Evolutionary conservation across 2,797 vertebrate species (phyloP).

Genomic region (Chrysocyon brachyurus): DNA sequence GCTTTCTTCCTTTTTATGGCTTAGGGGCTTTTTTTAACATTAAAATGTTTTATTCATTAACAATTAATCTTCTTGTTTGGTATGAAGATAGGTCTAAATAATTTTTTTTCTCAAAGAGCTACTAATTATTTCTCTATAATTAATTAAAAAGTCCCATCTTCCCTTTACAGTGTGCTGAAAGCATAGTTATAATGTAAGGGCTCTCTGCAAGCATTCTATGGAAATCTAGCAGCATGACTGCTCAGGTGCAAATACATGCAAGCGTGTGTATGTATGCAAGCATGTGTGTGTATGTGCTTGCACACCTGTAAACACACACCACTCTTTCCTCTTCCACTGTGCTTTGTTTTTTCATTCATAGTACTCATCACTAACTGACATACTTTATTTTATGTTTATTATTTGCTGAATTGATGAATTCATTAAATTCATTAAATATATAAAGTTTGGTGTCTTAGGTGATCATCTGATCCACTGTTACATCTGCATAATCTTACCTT

Average conservation of each 20-base stretch:
- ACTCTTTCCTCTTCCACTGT: neutral
- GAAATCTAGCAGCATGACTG: neutral
- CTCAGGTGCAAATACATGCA: neutral
- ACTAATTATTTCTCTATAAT: neutral
- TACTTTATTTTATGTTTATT: neutral
- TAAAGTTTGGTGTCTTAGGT: neutral
- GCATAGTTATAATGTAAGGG: rapidly evolving
- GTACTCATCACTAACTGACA: neutral
- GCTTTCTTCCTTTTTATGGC: constrained; percentile 6
- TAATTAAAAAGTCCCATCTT: neutral
- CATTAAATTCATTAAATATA: neutral
- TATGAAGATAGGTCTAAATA: neutral
- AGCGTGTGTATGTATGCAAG: rapidly evolving
- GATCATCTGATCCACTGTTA: neutral
- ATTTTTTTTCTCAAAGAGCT: neutral
- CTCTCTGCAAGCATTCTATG: neutral
- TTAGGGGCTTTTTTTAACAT: neutral
- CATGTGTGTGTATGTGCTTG: neutral
- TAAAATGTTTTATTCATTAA: neutral
- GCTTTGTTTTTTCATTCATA: neutral
- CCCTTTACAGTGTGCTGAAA: neutral
- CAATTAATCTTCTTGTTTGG: neutral
- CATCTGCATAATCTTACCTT: neutral
- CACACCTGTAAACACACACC: neutral
- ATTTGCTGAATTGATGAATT: neutral